Evolutionary conservation across 2,113 vertebrate genomes (phyloP).

Genomic region (Naja naja): DNA sequence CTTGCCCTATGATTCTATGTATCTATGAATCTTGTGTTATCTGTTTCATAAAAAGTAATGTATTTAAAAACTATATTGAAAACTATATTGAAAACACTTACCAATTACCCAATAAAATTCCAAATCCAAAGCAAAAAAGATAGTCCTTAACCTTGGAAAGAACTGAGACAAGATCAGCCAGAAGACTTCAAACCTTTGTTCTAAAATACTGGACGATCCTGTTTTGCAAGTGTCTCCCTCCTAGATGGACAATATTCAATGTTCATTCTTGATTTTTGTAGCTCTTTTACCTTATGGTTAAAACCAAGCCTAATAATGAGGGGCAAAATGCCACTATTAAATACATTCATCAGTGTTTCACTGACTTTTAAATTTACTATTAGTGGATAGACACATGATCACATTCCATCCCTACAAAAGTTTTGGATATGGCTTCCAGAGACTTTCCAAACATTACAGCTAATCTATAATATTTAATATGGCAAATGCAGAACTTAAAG

Average conservation of each 20-base stretch:
- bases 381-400: neutral
- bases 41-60: neutral
- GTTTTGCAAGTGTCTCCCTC: neutral
- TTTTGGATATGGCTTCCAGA: neutral
- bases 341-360: too few relatives aligned
- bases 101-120: neutral
- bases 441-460: neutral
- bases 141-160: neutral
- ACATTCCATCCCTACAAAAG: neutral
- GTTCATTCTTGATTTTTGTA: neutral
- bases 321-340: neutral
- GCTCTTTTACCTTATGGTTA: neutral
- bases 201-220: neutral
- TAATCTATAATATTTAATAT: neutral
- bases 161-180: neutral
- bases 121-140: neutral
- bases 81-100: too few relatives aligned
- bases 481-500: neutral
- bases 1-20: too few relatives aligned
- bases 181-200: neutral
- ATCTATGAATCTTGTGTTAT: too few relatives aligned
- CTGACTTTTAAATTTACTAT: too few relatives aligned
- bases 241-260: neutral
- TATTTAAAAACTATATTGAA: neutral
- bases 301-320: neutral